Conservation (phyloP, 2,113 vertebrate species). For the Corythornis vintsioides region DNA sequence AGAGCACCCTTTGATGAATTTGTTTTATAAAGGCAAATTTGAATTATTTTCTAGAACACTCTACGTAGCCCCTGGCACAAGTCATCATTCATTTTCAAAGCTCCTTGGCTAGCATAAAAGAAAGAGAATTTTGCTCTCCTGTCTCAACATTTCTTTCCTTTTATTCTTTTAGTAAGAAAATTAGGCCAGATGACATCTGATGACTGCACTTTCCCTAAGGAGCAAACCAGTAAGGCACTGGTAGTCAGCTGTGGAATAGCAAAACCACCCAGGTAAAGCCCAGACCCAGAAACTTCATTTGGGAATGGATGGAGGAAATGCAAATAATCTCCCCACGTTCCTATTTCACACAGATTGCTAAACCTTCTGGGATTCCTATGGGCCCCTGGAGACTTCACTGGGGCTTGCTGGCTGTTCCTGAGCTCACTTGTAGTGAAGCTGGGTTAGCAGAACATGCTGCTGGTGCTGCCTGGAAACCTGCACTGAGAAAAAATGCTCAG, state of each 20-base stretch:
- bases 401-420: background rate
- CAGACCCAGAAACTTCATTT: background rate
- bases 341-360: background rate
- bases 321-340: background rate
- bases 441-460: background rate
- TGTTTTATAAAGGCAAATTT: background rate
- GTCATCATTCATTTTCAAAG: conserved; percentile 1
- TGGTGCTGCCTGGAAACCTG: background rate
- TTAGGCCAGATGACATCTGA: background rate
- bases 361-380: background rate
- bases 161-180: background rate
- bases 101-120: background rate
- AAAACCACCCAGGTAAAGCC: background rate
- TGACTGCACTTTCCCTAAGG: background rate
- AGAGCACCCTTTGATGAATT: background rate
- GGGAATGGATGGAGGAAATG: background rate
- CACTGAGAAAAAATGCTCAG: background rate
- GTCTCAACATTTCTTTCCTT: background rate
- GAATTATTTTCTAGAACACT: conserved; percentile 10
- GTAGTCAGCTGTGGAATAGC: background rate
- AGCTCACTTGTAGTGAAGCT: background rate
- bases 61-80: background rate
- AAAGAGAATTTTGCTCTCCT: background rate
- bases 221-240: background rate
- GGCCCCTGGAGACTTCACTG: background rate